Conservation (phyloP, 2,888 invertebrate genomes). For the Petrophora chlorosata region DNA sequence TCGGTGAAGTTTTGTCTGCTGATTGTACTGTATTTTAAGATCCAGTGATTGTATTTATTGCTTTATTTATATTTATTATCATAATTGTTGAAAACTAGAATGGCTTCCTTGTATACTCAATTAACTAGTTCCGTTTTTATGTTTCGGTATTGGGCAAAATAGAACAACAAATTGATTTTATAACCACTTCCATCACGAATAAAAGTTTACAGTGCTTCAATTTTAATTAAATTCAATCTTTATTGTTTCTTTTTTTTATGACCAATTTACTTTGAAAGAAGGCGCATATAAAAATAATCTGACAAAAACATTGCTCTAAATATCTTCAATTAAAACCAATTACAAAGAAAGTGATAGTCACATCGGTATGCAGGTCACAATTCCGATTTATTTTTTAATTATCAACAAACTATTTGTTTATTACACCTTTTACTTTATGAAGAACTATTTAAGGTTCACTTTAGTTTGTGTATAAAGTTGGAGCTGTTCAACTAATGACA, state of each 20-base stretch:
- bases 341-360: constrained; percentile 57
- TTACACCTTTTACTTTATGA: constrained; percentile 30
- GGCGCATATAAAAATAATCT: constrained; percentile 17
- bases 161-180: constrained; percentile 7
- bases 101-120: background rate
- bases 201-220: background rate
- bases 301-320: constrained; percentile 22
- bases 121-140: constrained; percentile 6
- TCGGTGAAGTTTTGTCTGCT: constrained; percentile 33
- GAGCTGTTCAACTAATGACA: constrained; percentile 71
- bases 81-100: constrained; percentile 4
- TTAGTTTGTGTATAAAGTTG: constrained; percentile 30
- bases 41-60: constrained; percentile 21
- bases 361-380: constrained; percentile 60
- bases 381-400: constrained; percentile 64
- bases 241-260: constrained; percentile 13
- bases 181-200: constrained; percentile 1
- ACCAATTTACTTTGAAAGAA: constrained; percentile 16
- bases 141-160: constrained; percentile 4
- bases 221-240: constrained; percentile 11
- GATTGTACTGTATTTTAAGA: constrained; percentile 31
- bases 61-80: constrained; percentile 5
- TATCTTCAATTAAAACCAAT: constrained; percentile 51
- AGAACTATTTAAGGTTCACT: constrained; percentile 34
- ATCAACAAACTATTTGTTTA: constrained; percentile 33